Evolutionary conservation across 2,113 vertebrate species (phyloP).

Genomic region (Prochilodus magdalenae): DNA sequence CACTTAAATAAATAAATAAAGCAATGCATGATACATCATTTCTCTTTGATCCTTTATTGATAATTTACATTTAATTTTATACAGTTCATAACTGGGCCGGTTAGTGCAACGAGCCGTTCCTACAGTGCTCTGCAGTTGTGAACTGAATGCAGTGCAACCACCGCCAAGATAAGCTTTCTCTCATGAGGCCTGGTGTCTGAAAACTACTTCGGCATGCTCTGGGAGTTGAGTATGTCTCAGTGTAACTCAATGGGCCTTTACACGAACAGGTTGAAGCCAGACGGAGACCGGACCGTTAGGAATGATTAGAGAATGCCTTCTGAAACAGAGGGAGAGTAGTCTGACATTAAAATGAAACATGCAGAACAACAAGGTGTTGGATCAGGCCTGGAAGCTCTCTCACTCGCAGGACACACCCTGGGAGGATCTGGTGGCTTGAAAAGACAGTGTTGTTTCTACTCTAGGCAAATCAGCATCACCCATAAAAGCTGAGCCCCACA

Average conservation of each 20-base stretch:
- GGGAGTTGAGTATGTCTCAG: too few relatives aligned
- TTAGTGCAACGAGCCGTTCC: not conserved
- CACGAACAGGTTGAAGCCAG: too few relatives aligned
- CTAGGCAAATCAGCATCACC: constrained; percentile 37
- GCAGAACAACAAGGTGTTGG: not conserved
- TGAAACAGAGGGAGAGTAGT: not conserved
- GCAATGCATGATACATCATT: too few relatives aligned
- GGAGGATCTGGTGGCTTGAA: not conserved
- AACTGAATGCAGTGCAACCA: not conserved
- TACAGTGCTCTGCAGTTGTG: not conserved
- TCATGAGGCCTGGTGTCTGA: not conserved
- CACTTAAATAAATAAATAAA: too few relatives aligned
- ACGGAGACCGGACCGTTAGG: too few relatives aligned
- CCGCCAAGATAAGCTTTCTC: not conserved
- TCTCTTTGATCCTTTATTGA: too few relatives aligned
- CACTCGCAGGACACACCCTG: not conserved
- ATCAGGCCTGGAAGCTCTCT: not conserved
- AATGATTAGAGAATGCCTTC: too few relatives aligned
- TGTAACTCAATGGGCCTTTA: too few relatives aligned
- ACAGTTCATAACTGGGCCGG: too few relatives aligned
- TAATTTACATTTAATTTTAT: too few relatives aligned
- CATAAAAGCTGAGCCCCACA: not conserved
- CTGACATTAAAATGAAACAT: too few relatives aligned
- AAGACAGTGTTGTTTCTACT: constrained; percentile 35
- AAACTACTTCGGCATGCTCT: too few relatives aligned